Evolutionary conservation across 2,797 vertebrate genomes (phyloP).

Genomic region (Lepus oiostolus): DNA sequence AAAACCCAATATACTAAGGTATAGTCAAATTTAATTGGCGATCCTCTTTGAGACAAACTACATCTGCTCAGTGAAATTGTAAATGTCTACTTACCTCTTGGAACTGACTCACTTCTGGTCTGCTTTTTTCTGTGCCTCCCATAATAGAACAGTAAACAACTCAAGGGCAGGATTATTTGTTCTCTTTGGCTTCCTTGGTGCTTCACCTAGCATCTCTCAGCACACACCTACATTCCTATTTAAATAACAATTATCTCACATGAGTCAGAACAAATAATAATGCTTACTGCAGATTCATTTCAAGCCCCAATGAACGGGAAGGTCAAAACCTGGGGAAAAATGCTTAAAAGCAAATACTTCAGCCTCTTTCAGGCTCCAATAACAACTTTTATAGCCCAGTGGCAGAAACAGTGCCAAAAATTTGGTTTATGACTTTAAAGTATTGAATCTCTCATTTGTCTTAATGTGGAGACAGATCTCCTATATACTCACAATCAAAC

Average conservation of each 20-base stretch:
- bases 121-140: slow-evolving; percentile 12
- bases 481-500: not conserved
- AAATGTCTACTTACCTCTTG: slow-evolving; percentile 61
- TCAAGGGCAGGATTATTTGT: slow-evolving; percentile 75
- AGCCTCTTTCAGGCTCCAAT: not conserved
- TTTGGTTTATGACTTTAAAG: not conserved
- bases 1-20: not conserved
- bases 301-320: slow-evolving; percentile 47
- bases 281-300: slow-evolving; percentile 76
- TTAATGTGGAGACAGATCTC: slow-evolving; percentile 4
- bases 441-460: not conserved
- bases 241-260: slow-evolving; percentile 81
- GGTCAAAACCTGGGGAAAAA: slow-evolving; percentile 61
- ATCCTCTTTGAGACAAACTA: not conserved
- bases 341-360: slow-evolving; percentile 51
- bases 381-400: not conserved
- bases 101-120: slow-evolving; percentile 42
- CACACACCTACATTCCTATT: slow-evolving; percentile 78
- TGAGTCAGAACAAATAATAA: slow-evolving; percentile 81
- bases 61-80: slow-evolving; percentile 43
- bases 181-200: slow-evolving; percentile 55
- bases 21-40: not conserved
- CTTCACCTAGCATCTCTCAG: slow-evolving; percentile 72
- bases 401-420: slow-evolving; percentile 1
- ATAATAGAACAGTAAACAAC: slow-evolving; percentile 77